Conservation (phyloP, 30 jellyfish, hydroid and myxozoan species). For the Hydra vulgaris region DNA sequence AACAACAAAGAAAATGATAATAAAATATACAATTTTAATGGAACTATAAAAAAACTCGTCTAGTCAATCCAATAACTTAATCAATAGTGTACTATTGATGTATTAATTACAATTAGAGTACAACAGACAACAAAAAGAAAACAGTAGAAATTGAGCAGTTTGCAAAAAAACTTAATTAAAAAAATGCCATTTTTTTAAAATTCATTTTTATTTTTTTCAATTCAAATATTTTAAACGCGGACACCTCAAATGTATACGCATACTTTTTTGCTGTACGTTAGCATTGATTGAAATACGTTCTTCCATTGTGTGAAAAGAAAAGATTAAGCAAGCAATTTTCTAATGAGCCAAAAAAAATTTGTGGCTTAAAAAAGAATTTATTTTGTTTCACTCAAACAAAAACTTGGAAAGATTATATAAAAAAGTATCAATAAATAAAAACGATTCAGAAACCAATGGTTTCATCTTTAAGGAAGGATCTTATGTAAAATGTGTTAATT, state of each 20-base stretch:
- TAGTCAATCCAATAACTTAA: not conserved
- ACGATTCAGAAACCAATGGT: not conserved
- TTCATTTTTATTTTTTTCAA: not conserved
- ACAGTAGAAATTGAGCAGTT: not conserved
- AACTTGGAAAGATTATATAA: not conserved
- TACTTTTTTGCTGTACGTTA: not conserved
- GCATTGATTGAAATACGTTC: not conserved
- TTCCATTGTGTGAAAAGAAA: not conserved
- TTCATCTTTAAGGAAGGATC: not conserved
- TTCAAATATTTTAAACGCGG: not conserved
- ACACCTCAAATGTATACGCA: not conserved
- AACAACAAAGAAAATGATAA: not conserved
- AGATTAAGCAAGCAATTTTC: not conserved
- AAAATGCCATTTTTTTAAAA: not conserved
- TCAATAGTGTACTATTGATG: not conserved
- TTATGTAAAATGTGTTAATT: not conserved
- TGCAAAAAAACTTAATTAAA: not conserved
- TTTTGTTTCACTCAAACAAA: not conserved
- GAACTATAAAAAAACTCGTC: not conserved
- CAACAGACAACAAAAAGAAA: no score
- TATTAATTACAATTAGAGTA: not conserved
- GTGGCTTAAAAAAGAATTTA: not conserved
- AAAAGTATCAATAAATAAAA: not conserved
- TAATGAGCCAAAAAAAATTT: not conserved
- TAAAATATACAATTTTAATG: no score